These are phyloP conservation scores for Anguilla megastoma DNA, from an alignment of 2,797 vertebrate genomes.

Conservation along the genomic window DNA sequence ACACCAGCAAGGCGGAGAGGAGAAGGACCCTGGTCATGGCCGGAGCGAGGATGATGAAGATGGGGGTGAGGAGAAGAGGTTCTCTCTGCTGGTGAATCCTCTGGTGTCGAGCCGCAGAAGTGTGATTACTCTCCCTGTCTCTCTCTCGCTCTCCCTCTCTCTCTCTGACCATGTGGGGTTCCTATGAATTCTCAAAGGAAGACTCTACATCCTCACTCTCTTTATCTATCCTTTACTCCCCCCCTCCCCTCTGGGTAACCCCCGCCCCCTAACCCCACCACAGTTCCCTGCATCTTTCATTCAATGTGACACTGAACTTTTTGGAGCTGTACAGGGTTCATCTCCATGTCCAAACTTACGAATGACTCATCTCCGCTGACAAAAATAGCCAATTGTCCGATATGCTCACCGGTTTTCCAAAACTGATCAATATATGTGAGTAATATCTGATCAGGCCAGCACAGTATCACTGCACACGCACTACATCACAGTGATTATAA, in stretches of 20 bases:
- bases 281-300: conserved; percentile 30
- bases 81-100: conserved; percentile 3
- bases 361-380: neutral
- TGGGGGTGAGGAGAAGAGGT: neutral
- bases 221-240: conserved; percentile 55
- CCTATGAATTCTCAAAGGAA: conserved; percentile 51
- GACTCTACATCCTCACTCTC: conserved; percentile 49
- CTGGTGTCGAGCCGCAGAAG: conserved; percentile 16
- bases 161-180: conserved; percentile 46
- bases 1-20: conserved; percentile 73
- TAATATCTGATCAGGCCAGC: neutral
- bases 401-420: neutral
- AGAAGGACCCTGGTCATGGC: conserved; percentile 66
- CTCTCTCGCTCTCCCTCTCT: conserved; percentile 27
- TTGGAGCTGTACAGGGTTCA: neutral
- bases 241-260: conserved; percentile 21
- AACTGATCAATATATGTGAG: neutral
- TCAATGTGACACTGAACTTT: neutral
- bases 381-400: neutral
- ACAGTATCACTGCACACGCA: neutral
- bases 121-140: conserved; percentile 41
- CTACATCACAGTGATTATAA: too few relatives aligned
- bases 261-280: conserved; percentile 32
- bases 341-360: neutral
- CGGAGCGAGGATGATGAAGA: conserved; percentile 52